Evolutionary conservation across 2,888 invertebrate genomes (phyloP).

Genomic region (Melinaea marsaeus): DNA sequence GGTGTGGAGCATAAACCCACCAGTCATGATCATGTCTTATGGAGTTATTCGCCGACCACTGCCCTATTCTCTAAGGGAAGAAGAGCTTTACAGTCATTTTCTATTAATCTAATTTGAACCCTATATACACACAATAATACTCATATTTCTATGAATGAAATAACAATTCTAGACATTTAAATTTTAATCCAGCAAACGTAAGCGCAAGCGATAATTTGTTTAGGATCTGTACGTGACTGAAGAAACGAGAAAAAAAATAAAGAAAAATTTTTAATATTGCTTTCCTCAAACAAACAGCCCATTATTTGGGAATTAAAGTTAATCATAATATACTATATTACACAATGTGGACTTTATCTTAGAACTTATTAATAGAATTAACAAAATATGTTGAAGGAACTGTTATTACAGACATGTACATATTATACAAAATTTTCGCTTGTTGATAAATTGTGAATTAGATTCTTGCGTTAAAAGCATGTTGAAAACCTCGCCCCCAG

Average conservation of each 20-base stretch:
- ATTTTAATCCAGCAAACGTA: conserved; percentile 55
- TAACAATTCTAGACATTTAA: conserved; percentile 47
- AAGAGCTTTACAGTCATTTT: conserved; percentile 42
- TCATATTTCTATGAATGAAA: conserved; percentile 29
- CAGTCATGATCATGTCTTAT: conserved; percentile 77
- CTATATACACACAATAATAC: conserved; percentile 36
- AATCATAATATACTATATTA: no score
- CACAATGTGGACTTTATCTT: no score
- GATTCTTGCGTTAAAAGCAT: conserved; percentile 11
- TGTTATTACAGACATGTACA: background rate
- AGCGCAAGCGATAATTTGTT: conserved; percentile 75
- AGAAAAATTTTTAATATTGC: conserved; percentile 38
- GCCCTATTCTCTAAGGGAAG: conserved; percentile 55
- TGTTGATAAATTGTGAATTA: conserved; percentile 6
- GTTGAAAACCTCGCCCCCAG: conserved; percentile 21
- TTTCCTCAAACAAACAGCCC: no score
- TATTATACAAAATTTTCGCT: background rate
- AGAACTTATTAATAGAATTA: no score
- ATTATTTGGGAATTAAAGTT: no score
- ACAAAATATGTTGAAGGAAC: no score
- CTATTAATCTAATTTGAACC: conserved; percentile 35
- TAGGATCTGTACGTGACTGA: conserved; percentile 71
- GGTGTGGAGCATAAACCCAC: conserved; percentile 76
- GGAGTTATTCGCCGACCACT: conserved; percentile 75
- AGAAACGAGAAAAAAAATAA: conserved; percentile 65